Evolutionary conservation across 1,140 invertebrate species (phyloP).

Genomic region (Sinonovacula constricta): DNA sequence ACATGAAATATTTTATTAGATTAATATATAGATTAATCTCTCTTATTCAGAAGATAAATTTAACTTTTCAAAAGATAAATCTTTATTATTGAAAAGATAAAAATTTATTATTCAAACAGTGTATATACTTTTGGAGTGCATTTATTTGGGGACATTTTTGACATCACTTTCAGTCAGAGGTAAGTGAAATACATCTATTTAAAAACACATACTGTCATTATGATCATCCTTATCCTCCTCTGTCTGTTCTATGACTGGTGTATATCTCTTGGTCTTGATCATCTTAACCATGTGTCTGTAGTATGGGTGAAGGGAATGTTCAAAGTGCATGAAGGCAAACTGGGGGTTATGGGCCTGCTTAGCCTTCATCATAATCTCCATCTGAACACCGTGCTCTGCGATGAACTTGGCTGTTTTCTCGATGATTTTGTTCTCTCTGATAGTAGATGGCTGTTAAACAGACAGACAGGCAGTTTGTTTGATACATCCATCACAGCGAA

Average conservation of each 20-base stretch:
- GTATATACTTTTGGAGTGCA: too few relatives aligned
- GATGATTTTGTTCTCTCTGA: conserved; percentile 95
- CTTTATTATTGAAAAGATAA: too few relatives aligned
- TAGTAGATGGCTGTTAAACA: conserved; percentile 90
- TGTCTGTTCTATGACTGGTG: conserved; percentile 65
- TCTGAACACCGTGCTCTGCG: conserved; percentile 94
- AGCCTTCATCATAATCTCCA: conserved; percentile 98
- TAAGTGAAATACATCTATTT: too few relatives aligned
- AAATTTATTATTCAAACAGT: too few relatives aligned
- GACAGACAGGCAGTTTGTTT: too few relatives aligned
- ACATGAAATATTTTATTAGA: too few relatives aligned
- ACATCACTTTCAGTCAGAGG: too few relatives aligned
- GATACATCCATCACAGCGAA: too few relatives aligned
- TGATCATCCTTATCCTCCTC: conserved; percentile 46
- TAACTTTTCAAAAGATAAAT: too few relatives aligned
- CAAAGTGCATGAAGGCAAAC: conserved; percentile 95
- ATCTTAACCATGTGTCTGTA: conserved; percentile 87
- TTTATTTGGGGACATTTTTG: too few relatives aligned
- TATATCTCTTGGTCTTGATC: conserved; percentile 82
- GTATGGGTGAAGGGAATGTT: conserved; percentile 91
- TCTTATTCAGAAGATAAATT: too few relatives aligned
- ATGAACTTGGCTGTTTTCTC: conserved; percentile 98
- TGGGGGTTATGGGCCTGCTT: conserved; percentile 96
- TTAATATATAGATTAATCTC: too few relatives aligned
- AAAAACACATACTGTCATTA: conserved; percentile 41